Evolutionary conservation across 2,113 vertebrate species (phyloP).

Genomic region (Donacobius atricapilla): DNA sequence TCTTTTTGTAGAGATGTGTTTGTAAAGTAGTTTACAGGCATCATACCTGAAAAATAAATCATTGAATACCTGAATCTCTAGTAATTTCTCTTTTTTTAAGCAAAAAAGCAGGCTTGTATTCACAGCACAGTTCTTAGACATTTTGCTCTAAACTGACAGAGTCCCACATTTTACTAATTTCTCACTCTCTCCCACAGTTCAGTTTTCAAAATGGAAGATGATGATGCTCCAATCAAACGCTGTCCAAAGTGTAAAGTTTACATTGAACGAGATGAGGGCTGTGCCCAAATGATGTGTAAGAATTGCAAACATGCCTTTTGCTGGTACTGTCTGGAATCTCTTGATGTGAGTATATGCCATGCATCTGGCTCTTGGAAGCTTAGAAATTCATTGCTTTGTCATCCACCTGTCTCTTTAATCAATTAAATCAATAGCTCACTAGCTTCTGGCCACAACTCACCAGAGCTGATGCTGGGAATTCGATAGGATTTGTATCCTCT

Average conservation of each 20-base stretch:
- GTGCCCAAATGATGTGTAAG: conserved; percentile 99
- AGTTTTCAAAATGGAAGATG: conserved; percentile 87
- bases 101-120: background rate
- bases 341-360: conserved; percentile 86
- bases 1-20: background rate
- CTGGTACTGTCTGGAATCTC: conserved; percentile 98
- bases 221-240: conserved; percentile 93
- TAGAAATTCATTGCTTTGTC: background rate
- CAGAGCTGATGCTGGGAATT: background rate
- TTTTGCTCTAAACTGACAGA: background rate
- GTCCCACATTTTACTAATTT: background rate
- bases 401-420: background rate
- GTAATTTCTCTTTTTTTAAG: background rate
- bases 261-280: conserved; percentile 96
- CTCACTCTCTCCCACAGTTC: conserved; percentile 71
- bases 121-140: background rate
- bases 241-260: conserved; percentile 99
- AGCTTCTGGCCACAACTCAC: background rate
- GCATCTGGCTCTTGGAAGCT: background rate
- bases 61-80: background rate
- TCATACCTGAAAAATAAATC: background rate
- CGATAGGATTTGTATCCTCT: background rate
- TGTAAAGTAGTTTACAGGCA: background rate
- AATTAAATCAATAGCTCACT: background rate
- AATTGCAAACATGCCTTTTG: conserved; percentile 99